A percentile compares a stretch with the other conserved stretches of the same genome.
Conservation (phyloP, 2,113 vertebrate genomes). For the Bostrychus sinensis region DNA sequence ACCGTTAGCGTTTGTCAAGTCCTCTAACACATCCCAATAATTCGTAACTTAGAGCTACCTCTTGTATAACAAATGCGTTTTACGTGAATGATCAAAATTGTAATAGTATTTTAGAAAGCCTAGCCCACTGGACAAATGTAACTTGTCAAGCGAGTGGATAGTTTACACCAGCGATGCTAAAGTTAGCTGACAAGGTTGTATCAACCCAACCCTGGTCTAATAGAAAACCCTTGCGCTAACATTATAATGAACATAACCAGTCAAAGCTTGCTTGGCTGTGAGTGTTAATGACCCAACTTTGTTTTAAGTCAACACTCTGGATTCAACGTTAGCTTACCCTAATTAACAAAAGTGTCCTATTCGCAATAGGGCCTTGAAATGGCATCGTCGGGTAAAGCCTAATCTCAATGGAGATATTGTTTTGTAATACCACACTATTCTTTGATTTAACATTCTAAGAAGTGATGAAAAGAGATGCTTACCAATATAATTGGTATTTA, state of each 20-base stretch:
- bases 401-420: background rate
- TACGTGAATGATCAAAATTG: background rate
- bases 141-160: background rate
- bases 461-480: too few relatives aligned
- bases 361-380: background rate
- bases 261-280: background rate
- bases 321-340: background rate
- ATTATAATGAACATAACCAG: too few relatives aligned
- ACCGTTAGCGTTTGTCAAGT: constrained; percentile 53
- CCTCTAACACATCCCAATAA: constrained; percentile 27
- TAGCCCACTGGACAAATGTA: background rate
- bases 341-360: constrained; percentile 15
- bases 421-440: background rate
- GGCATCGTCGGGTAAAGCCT: background rate
- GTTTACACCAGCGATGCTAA: constrained; percentile 1
- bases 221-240: background rate
- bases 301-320: background rate
- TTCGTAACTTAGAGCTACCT: background rate
- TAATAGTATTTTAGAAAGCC: background rate
- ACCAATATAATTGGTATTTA: too few relatives aligned
- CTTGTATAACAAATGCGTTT: background rate
- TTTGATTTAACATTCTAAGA: too few relatives aligned
- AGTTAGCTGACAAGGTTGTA: constrained; percentile 17
- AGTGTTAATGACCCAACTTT: background rate
- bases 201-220: background rate